Evolutionary conservation across 2,888 invertebrate genomes (phyloP), one percentile per base, ranked within the genome.

Genomic region (Drosophila austrosaltans): DNA sequence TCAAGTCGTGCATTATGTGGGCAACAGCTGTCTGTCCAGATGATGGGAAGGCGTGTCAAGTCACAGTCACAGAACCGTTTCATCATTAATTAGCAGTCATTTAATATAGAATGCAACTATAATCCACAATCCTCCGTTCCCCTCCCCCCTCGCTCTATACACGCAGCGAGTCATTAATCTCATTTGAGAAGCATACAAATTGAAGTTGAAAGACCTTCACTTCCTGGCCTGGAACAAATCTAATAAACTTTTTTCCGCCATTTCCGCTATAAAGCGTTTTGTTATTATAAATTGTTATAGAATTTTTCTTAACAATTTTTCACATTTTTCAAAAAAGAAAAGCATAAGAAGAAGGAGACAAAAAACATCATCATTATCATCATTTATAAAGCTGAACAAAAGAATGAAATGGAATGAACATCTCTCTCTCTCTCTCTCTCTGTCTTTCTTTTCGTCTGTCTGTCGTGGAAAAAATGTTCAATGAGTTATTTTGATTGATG

Each of bases 401-500:
- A 74, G 67, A 56, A 65, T 64, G 60, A 36, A 36, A 36, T 36
- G 36, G 36, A 36, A 36, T 36, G 2, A 36, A 10, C 36, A 57
- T 63, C 59, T 53, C 40, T 22, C 73, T 73, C 8, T 36, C 5
- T 70, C 62, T 77, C 68, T 64, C 53, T 53, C 66, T 25, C 36
- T 32, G 32, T 62, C 32, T 4, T 8, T 28, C 58, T 48, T 39
- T 20, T 71, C 71, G 10, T 44, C 54, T 62, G 53, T 32, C 25
- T 42, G 42, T 56, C 60, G 16, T 71, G 22, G 25, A 25, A 16
- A 76, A 75, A 76, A 62, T 82, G 86, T 82, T 85, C 77, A 81
- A 79, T 71, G 81, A 85, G 82, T 82, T 81, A 83, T 82, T 74
- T 70, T 75, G 82, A 82, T 82, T 82, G 84, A 82, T 82, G 82